Conservation (phyloP, 2,113 vertebrate species). For the Engystomops pustulosus region DNA sequence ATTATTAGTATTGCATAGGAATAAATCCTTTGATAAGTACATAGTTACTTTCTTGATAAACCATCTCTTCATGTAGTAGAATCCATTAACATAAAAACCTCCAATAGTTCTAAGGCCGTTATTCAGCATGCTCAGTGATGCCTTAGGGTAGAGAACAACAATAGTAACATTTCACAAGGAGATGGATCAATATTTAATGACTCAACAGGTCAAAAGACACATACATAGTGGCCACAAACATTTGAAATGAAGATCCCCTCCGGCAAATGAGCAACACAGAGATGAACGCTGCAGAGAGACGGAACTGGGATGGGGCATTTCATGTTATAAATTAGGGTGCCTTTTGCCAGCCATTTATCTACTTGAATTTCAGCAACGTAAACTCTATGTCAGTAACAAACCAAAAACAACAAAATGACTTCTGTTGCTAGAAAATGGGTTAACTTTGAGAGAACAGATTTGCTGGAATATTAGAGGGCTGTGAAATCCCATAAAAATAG, state of each 20-base stretch:
- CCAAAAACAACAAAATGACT: background rate
- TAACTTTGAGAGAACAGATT: conserved; percentile 54
- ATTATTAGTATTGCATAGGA: background rate
- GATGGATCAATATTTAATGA: conserved; percentile 56
- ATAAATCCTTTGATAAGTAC: background rate
- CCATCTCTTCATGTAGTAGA: background rate
- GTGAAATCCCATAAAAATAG: conserved; percentile 71
- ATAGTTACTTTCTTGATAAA: background rate
- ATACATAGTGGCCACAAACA: conserved; percentile 28
- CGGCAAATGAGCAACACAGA: conserved; percentile 12
- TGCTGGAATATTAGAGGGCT: conserved; percentile 71
- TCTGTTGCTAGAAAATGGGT: background rate
- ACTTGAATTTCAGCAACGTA: background rate
- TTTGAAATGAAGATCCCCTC: conserved; percentile 41
- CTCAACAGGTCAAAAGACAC: conserved; percentile 47
- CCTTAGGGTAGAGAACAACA: conserved; percentile 28
- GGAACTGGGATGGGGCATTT: background rate
- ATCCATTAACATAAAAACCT: conserved; percentile 10
- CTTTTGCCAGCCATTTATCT: background rate
- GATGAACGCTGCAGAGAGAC: background rate
- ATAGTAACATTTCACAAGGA: conserved; percentile 38
- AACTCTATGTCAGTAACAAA: background rate
- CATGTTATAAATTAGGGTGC: conserved; percentile 23
- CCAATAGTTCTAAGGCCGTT: conserved; percentile 29
- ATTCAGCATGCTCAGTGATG: conserved; percentile 2